Conservation (phyloP, 2,113 vertebrate species). For the Dipodomys stephensi region DNA sequence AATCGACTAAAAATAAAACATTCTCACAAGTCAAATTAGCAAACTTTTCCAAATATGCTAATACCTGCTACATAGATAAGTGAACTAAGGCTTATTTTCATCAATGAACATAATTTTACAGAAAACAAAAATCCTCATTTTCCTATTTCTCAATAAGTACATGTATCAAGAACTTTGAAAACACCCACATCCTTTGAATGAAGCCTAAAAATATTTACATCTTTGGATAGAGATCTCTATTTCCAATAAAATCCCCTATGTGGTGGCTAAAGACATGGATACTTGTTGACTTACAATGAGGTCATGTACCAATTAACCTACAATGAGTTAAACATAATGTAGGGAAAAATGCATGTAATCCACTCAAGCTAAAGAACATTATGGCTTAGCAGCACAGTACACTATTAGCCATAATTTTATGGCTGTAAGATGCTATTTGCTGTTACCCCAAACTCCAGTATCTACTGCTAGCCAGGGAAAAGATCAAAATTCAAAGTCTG, state of each 20-base stretch:
- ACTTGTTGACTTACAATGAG: background rate
- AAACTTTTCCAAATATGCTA: background rate
- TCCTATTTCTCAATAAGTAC: background rate
- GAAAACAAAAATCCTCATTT: background rate
- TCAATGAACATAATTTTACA: background rate
- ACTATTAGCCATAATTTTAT: rapidly evolving
- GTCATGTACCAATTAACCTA: background rate
- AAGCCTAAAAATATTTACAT: background rate
- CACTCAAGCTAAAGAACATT: background rate
- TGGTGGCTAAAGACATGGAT: background rate
- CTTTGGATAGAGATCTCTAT: background rate
- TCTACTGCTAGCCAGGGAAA: background rate
- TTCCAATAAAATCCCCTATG: conserved; percentile 12
- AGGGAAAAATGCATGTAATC: background rate
- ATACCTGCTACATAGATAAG: background rate
- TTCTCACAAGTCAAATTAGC: conserved; percentile 6
- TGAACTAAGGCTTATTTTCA: background rate
- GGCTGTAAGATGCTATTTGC: background rate
- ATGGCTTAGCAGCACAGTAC: background rate
- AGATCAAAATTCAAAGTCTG: background rate
- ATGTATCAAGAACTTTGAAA: background rate
- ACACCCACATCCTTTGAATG: background rate
- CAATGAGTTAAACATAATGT: background rate
- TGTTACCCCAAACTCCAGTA: background rate
- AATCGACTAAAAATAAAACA: background rate